Base-by-base conservation (phyloP, 2,797 vertebrate genomes). In the Gallinago nigripennis region DNA sequence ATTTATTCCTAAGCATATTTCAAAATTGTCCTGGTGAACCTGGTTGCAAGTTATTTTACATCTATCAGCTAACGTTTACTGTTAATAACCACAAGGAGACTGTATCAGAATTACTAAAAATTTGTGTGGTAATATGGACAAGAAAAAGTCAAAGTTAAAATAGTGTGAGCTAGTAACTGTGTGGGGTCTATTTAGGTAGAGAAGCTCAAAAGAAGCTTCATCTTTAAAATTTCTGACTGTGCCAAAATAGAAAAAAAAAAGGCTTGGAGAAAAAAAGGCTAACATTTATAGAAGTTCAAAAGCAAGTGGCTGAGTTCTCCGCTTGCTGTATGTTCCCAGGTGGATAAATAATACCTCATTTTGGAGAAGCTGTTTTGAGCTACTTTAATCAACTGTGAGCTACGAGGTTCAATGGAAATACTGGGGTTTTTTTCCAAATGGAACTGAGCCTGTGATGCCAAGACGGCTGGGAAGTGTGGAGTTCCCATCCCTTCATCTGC, bases 141-240 rank as follows among this genome's bases (percentile, higher is more conserved):
- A 71, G 48, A 66, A 65, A 72, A 69, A 56, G 56, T 24, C 14
- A 3, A 71, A 65, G 50, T 45, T 81, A 45, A 78, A 69, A 45
- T 12, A 37, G 11, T 2, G 6, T 31, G 46, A 60, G 39, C n/a
- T 48, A 16, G 64, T 53, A 60, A 78, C 11, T 0, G 0, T 6
- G 33, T 37, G 27, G 28, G 21, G 31, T 21, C 64, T 48, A 46
- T 43, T 18, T 50, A 31, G 41, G 65, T 5, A 86, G 46, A 43
- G 41, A 10, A 54, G 30, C 15, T 84, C 57, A 19, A 35, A 33
- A 76, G 58, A 84, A 39, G 8, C 12, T 60, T 85, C 3, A 33
- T 37, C 82, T 60, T 51, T 8, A 66, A 61, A n/a, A n/a, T 85
- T 78, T 76, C 14, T 37, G 28, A 33, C 27, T 64, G 51, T 51